Percentiles rank a stretch among this genome's conserved stretches.
Evolutionary conservation across 2,797 vertebrate genomes (phyloP).

Genomic region (Momotus momota): DNA sequence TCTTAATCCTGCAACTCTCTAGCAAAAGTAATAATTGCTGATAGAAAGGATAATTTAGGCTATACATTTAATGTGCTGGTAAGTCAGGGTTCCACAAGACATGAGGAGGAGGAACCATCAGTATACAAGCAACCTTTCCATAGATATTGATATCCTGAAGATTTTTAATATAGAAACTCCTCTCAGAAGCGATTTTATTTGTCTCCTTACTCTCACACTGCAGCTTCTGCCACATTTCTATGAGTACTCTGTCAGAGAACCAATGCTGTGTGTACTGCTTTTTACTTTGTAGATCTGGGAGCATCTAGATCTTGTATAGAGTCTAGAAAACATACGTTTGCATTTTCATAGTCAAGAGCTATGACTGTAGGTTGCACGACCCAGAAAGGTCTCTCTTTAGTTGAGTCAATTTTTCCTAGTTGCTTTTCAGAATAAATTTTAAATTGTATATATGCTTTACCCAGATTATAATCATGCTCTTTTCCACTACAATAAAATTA

Average conservation of each 20-base stretch:
- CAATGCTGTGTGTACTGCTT: neutral
- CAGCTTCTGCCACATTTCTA: neutral
- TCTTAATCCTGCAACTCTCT: neutral
- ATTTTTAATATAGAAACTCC: neutral
- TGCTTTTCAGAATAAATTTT: neutral
- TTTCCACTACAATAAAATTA: neutral
- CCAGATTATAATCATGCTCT: neutral
- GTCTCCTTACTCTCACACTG: neutral
- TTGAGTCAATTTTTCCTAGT: neutral
- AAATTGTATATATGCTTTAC: neutral
- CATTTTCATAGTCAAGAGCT: neutral
- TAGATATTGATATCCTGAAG: neutral
- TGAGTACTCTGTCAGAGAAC: neutral
- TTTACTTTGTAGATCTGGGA: neutral
- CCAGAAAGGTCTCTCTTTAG: neutral
- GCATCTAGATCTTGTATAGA: neutral
- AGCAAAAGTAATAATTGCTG: constrained; percentile 9
- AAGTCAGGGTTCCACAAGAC: neutral
- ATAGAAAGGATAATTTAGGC: neutral
- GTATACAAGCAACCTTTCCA: neutral
- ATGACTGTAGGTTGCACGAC: neutral
- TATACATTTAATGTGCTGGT: neutral
- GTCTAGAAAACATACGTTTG: neutral
- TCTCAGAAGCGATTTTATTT: neutral
- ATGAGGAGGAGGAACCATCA: neutral